These are phyloP conservation scores for Solen grandis DNA, from an alignment of 1,140 invertebrate species.

Conservation along the genomic window DNA sequence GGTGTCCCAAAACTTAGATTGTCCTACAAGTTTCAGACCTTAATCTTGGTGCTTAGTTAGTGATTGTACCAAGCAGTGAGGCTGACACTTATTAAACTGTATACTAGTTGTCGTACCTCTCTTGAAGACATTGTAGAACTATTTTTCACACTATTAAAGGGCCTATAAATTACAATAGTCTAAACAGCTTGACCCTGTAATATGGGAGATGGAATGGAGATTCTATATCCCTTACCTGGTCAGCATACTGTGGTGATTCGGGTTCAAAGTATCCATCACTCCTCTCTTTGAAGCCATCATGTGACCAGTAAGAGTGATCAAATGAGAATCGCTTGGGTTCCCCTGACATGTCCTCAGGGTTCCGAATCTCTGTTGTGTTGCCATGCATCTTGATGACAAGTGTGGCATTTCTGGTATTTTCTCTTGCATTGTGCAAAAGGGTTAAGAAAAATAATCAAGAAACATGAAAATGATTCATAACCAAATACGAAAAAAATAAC, in stretches of 20 bases:
- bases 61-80: no score
- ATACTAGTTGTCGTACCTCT: no score
- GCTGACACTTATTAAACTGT: no score
- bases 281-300: constrained; percentile 83
- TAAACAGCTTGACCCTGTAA: no score
- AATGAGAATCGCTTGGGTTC: constrained; percentile 83
- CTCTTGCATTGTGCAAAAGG: constrained; percentile 82
- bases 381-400: constrained; percentile 84
- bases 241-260: constrained; percentile 74
- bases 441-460: constrained; percentile 64
- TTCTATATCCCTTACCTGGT: constrained; percentile 75
- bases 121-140: no score
- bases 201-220: no score
- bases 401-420: constrained; percentile 82
- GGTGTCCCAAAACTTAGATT: no score
- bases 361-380: constrained; percentile 82
- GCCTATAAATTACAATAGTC: no score
- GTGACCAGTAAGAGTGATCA: constrained; percentile 86
- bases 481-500: not conserved
- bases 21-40: no score
- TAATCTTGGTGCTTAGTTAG: no score
- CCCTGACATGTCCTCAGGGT: constrained; percentile 81
- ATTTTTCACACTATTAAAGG: no score
- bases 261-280: constrained; percentile 82
- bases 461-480: not conserved